phyloP scores from a whole-genome alignment of 2,113 vertebrate genomes.

The Rhinolophus ferrumequinum region DNA sequence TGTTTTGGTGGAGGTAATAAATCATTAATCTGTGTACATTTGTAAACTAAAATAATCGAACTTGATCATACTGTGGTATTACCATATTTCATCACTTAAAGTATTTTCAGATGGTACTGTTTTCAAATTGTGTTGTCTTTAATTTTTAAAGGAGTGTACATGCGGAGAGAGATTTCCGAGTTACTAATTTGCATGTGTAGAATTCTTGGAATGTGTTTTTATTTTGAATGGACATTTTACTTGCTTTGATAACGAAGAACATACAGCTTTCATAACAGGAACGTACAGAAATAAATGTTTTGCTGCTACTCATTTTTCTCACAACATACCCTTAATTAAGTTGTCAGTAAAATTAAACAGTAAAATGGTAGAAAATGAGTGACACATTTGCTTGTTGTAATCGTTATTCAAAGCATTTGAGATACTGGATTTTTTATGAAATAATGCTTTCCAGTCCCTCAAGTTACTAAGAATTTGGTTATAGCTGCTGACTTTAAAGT shows the following conservation, averaged over 20 bases:
- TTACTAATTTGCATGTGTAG: neutral
- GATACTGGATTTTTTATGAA: neutral
- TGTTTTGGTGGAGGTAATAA: neutral
- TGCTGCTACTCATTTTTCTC: neutral
- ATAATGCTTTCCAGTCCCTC: neutral
- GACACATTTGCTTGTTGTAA: neutral
- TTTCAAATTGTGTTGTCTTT: neutral
- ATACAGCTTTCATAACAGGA: neutral
- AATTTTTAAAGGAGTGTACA: neutral
- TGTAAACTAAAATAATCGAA: neutral
- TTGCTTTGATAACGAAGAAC: neutral
- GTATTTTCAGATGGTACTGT: neutral
- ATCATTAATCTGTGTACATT: neutral
- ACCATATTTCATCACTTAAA: neutral
- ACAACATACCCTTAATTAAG: neutral
- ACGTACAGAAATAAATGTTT: neutral
- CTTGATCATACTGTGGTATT: neutral
- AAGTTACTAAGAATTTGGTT: neutral
- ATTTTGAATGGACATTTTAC: conserved; percentile 2
- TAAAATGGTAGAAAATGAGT: neutral
- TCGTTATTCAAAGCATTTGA: neutral
- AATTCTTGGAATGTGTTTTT: neutral
- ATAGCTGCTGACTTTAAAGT: neutral
- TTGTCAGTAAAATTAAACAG: conserved; percentile 2
- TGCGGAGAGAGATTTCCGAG: neutral